Evolutionary conservation across 2,113 vertebrate genomes (phyloP).

Genomic region (Crotalus helleri): DNA sequence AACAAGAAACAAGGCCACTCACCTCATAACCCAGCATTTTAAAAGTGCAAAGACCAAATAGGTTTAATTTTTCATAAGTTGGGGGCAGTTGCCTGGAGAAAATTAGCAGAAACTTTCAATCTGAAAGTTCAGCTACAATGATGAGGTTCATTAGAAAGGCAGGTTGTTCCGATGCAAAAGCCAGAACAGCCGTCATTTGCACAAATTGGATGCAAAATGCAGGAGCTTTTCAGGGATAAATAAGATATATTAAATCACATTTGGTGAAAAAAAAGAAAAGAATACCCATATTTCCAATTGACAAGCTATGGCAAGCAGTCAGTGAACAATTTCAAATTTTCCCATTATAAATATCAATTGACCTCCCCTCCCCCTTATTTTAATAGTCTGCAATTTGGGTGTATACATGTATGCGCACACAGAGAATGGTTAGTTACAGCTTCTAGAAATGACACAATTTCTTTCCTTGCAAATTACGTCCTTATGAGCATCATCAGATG

Average conservation of each 20-base stretch:
- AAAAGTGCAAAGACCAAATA: conserved; percentile 2
- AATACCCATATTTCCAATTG: not conserved
- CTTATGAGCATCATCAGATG: conserved; percentile 23
- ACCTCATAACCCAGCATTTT: not conserved
- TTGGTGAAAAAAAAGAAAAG: not conserved
- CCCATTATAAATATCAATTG: conserved; percentile 29
- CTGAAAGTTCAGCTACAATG: not conserved
- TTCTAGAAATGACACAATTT: not conserved
- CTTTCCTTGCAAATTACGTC: conserved; percentile 33
- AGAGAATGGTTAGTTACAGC: conserved; percentile 52
- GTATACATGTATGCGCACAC: not conserved
- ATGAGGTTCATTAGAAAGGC: not conserved
- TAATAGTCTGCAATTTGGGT: conserved; percentile 40
- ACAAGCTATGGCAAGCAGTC: conserved; percentile 9
- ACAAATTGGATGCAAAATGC: conserved; percentile 18
- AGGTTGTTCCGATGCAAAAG: not conserved
- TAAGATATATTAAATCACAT: conserved; percentile 40
- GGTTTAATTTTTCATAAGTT: not conserved
- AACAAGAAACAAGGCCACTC: not conserved
- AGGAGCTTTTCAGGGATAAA: conserved; percentile 42
- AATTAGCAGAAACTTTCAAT: conserved; percentile 16
- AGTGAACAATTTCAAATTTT: conserved; percentile 38
- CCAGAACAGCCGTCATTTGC: not conserved
- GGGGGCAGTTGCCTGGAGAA: conserved; percentile 19
- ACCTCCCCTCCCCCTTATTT: conserved; percentile 2